Percentiles rank a stretch among this genome's conserved stretches.
Evolutionary conservation across 1,140 invertebrate species (phyloP).

Genomic region (Drosophila kanapiae): DNA sequence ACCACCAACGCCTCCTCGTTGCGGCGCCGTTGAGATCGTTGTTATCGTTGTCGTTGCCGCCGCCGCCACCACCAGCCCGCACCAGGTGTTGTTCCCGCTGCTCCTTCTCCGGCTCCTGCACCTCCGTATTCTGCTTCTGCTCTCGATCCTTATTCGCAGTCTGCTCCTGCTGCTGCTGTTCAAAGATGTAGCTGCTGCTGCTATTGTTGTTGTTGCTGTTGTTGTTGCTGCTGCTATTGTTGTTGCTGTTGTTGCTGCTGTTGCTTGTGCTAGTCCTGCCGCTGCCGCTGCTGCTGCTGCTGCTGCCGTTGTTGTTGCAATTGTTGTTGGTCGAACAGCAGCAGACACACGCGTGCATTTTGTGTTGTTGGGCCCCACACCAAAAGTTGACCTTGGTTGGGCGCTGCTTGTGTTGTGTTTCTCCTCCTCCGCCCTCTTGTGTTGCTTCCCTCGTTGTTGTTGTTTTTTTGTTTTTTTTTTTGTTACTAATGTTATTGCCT

Average conservation of each 20-base stretch:
- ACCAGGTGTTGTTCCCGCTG: conserved; percentile 28
- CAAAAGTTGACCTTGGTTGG: conserved; percentile 71
- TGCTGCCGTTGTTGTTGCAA: conserved; percentile 39
- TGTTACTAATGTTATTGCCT: conserved; percentile 9
- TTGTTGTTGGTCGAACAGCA: conserved; percentile 72
- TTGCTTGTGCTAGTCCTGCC: conserved; percentile 6
- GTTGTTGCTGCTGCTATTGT: conserved; percentile 14
- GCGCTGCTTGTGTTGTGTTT: conserved; percentile 29
- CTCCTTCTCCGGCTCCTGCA: neutral
- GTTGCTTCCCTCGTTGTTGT: conserved; percentile 2
- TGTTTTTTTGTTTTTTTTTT: conserved; percentile 25
- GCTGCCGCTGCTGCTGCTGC: conserved; percentile 6
- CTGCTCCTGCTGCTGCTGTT: conserved; percentile 4
- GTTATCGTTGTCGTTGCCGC: conserved; percentile 52
- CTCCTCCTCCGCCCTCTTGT: neutral
- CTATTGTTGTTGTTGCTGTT: conserved; percentile 9
- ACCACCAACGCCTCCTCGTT: conserved; percentile 53
- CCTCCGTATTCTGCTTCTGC: conserved; percentile 2
- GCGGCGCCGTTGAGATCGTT: conserved; percentile 74
- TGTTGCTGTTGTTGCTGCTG: conserved; percentile 5
- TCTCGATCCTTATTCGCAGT: conserved; percentile 7
- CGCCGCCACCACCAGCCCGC: conserved; percentile 52
- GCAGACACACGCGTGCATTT: conserved; percentile 82
- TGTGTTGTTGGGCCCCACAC: conserved; percentile 66
- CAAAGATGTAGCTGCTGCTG: neutral